These are phyloP conservation scores for Escarpia spicata DNA, from an alignment of 2,888 invertebrate species.

Conservation along the genomic window DNA sequence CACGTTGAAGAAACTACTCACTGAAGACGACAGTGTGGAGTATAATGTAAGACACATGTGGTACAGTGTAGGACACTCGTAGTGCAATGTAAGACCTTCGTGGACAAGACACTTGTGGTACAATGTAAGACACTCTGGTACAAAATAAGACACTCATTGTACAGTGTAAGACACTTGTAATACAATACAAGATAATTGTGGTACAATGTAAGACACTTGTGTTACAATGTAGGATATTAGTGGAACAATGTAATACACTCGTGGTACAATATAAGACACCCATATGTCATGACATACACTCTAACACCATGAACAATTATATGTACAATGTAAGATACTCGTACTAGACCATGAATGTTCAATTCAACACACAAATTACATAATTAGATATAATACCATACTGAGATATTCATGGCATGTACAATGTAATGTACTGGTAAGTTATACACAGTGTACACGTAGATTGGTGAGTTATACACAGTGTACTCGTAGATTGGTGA, in stretches of 20 bases:
- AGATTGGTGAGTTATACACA: neutral
- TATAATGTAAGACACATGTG: conserved; percentile 43
- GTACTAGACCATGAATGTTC: neutral
- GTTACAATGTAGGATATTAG: neutral
- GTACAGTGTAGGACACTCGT: neutral
- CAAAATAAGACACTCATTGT: neutral
- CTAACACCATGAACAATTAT: no score
- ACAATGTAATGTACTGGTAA: neutral
- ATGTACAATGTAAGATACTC: neutral
- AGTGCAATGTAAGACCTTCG: neutral
- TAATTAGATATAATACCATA: neutral
- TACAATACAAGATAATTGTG: neutral
- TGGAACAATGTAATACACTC: no score
- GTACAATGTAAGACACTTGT: neutral
- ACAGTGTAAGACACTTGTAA: conserved; percentile 39
- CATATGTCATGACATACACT: no score
- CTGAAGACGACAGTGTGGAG: conserved; percentile 44
- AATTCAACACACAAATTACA: neutral
- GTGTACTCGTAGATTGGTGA: no score
- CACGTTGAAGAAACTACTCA: conserved; percentile 48
- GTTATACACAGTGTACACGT: no score
- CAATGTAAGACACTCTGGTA: neutral
- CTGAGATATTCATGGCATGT: no score
- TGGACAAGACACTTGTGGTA: neutral
- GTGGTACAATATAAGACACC: no score